Conservation (phyloP, 2,797 vertebrate species). For the Syngnathus acus region DNA sequence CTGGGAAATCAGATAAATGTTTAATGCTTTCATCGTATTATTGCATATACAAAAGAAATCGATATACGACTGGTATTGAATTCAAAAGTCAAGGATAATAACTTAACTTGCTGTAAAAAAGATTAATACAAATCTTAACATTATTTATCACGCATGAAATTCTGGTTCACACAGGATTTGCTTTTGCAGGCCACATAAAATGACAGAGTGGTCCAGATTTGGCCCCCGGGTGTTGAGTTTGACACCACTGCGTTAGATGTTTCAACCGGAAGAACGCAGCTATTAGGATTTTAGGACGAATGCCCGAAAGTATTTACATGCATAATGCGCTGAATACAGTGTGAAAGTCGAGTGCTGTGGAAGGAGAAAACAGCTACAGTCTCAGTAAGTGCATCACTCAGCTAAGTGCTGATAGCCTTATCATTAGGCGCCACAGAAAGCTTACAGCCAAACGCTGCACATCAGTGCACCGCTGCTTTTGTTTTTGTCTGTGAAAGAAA, state of each 20-base stretch:
- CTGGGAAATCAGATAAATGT: too few species aligned
- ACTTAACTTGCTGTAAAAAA: too few species aligned
- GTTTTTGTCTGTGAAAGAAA: constrained; percentile 32
- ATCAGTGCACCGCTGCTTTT: constrained; percentile 52
- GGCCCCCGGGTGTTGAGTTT: too few species aligned
- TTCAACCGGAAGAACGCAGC: constrained; percentile 8
- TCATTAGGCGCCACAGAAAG: constrained; percentile 61
- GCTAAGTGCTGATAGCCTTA: constrained; percentile 58
- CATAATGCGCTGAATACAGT: constrained; percentile 7
- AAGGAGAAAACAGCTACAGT: constrained; percentile 41
- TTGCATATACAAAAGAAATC: too few species aligned
- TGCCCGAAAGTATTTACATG: constrained; percentile 1
- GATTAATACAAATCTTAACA: too few species aligned
- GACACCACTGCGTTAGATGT: neutral
- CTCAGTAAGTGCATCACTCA: constrained; percentile 52
- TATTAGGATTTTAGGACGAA: constrained; percentile 35
- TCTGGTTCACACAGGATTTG: too few species aligned
- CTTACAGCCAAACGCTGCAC: constrained; percentile 59
- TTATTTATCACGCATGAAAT: too few species aligned
- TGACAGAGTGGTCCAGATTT: too few species aligned
- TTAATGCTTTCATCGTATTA: too few species aligned
- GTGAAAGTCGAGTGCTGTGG: constrained; percentile 47
- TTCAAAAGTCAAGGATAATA: too few species aligned
- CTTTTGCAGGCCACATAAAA: too few species aligned
- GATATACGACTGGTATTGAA: too few species aligned